Conservation (phyloP, 2,888 invertebrate species). For the Hybos culiciformis region DNA sequence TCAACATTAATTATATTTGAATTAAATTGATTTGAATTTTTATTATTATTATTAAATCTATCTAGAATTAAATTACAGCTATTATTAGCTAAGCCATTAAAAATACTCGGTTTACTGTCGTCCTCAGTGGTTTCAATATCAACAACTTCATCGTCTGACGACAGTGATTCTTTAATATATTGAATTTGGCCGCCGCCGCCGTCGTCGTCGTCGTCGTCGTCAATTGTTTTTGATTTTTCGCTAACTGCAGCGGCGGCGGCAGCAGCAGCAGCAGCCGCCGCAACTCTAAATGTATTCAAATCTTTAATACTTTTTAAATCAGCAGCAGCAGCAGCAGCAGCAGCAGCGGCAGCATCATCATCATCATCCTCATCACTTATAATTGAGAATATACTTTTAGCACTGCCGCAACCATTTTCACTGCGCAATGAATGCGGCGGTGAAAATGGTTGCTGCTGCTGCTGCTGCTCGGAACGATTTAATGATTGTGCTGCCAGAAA, state of each 20-base stretch:
- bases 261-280: constrained; percentile 10
- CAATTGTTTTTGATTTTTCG: constrained; percentile 11
- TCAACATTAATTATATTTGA: not conserved
- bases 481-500: constrained; percentile 6
- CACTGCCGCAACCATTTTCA: too few species aligned
- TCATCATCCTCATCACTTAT: too few species aligned
- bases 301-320: too few species aligned
- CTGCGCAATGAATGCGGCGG: too few species aligned
- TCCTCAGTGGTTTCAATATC: constrained; percentile 81
- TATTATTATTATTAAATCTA: not conserved
- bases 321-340: too few species aligned
- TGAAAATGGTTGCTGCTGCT: constrained; percentile 12
- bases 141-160: constrained; percentile 65
- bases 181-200: not conserved
- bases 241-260: constrained; percentile 24
- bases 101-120: constrained; percentile 30
- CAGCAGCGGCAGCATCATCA: too few species aligned
- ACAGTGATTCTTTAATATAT: constrained; percentile 20
- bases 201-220: not conserved
- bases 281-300: too few species aligned
- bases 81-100: not conserved
- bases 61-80: not conserved
- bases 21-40: not conserved
- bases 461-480: constrained; percentile 12
- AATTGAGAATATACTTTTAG: too few species aligned